Conservation (phyloP, 2,888 invertebrate genomes). For the Sylvicola cinctus region DNA sequence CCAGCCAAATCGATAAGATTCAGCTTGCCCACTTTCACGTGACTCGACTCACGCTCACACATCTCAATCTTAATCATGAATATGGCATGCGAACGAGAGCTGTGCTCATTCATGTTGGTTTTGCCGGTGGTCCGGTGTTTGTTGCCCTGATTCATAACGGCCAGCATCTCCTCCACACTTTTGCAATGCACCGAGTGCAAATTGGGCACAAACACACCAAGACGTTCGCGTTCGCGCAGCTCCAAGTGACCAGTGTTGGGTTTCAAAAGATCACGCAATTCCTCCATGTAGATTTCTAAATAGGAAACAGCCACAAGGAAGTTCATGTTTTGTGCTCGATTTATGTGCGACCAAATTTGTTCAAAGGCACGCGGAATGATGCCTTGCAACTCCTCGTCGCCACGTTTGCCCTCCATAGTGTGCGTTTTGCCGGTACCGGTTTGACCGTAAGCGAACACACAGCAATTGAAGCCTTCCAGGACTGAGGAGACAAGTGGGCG, state of each 20-base stretch:
- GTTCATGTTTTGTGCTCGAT: constrained; percentile 75
- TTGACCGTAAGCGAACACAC: constrained; percentile 98
- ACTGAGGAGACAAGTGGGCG: constrained; percentile 88
- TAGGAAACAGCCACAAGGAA: constrained; percentile 93
- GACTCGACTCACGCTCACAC: constrained; percentile 42
- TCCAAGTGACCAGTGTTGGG: constrained; percentile 29
- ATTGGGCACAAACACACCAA: constrained; percentile 89
- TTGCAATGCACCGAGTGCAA: constrained; percentile 88
- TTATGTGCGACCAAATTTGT: constrained; percentile 91
- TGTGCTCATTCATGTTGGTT: constrained; percentile 97
- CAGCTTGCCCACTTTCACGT: constrained; percentile 67
- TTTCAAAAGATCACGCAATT: constrained; percentile 57
- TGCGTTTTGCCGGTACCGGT: constrained; percentile 82
- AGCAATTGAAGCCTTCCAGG: constrained; percentile 94
- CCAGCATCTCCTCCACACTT: constrained; percentile 80
- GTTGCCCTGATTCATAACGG: constrained; percentile 85
- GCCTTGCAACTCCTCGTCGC: constrained; percentile 33
- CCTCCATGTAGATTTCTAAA: constrained; percentile 91
- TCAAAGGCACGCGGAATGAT: constrained; percentile 93
- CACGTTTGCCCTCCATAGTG: constrained; percentile 45
- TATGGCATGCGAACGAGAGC: constrained; percentile 93
- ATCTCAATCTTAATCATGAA: constrained; percentile 97
- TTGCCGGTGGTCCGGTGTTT: constrained; percentile 85
- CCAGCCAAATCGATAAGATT: constrained; percentile 97
- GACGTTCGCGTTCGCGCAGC: constrained; percentile 42